Conservation (phyloP, 2,797 vertebrate species). For the Gambelia wislizenii region DNA sequence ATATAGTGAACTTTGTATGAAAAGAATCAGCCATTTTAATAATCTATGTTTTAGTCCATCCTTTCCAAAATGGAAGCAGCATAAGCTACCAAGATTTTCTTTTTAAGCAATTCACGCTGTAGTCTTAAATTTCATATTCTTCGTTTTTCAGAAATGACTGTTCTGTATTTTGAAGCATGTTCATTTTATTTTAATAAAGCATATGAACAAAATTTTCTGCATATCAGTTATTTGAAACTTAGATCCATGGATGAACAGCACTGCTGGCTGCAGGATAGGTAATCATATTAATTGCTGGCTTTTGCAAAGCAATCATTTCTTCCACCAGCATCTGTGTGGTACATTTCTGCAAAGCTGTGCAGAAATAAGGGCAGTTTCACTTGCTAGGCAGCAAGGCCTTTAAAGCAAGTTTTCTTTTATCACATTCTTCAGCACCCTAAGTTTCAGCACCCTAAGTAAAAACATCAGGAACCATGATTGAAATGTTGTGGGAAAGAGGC, state of each 20-base stretch:
- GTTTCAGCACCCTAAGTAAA: too few species aligned
- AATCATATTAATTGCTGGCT: background rate
- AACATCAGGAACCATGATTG: too few species aligned
- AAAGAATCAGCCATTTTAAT: conserved; percentile 52
- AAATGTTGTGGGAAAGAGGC: too few species aligned
- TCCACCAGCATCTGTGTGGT: too few species aligned
- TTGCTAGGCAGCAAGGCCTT: too few species aligned
- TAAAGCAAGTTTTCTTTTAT: too few species aligned
- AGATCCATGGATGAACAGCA: too few species aligned
- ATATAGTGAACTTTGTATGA: conserved; percentile 38
- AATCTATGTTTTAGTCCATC: conserved; percentile 35
- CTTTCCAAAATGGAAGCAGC: conserved; percentile 42
- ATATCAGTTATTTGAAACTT: conserved; percentile 3
- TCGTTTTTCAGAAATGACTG: conserved; percentile 62
- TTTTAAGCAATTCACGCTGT: conserved; percentile 60
- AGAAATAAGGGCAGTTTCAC: too few species aligned
- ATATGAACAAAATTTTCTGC: conserved; percentile 48
- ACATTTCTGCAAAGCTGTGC: too few species aligned
- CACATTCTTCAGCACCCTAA: too few species aligned
- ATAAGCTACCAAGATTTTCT: conserved; percentile 58
- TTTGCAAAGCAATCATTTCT: background rate
- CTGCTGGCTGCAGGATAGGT: background rate
- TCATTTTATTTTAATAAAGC: conserved; percentile 68
- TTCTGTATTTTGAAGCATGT: conserved; percentile 59
- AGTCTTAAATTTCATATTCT: conserved; percentile 68